Conservation (phyloP, 1,140 invertebrate species). For the Drosophila ohnishii region DNA sequence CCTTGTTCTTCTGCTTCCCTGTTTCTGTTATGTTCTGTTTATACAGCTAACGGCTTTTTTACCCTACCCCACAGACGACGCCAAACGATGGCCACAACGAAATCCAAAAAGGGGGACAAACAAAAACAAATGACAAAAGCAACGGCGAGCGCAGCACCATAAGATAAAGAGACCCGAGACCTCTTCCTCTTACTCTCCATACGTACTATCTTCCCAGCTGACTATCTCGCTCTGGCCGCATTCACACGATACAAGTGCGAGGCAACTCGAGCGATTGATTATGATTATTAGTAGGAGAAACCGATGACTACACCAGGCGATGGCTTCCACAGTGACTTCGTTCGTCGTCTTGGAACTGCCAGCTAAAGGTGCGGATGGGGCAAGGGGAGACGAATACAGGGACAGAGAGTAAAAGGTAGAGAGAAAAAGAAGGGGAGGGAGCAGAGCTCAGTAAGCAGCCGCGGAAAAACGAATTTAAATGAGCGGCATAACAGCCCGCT, state of each 20-base stretch:
- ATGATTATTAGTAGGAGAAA: slow-evolving; percentile 76
- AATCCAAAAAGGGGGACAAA: slow-evolving; percentile 53
- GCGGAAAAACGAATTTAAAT: slow-evolving; percentile 77
- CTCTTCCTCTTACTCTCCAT: slow-evolving; percentile 29
- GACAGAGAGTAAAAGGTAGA: slow-evolving; percentile 19
- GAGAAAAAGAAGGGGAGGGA: slow-evolving; percentile 31
- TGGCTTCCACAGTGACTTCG: slow-evolving; percentile 26
- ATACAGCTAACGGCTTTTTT: slow-evolving; percentile 67
- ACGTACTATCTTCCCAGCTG: slow-evolving; percentile 24
- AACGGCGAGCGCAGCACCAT: slow-evolving; percentile 16
- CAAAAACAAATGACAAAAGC: slow-evolving; percentile 74
- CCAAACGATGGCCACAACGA: slow-evolving; percentile 32
- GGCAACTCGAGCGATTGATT: slow-evolving; percentile 68
- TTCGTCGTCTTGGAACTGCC: slow-evolving; percentile 51
- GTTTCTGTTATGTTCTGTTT: slow-evolving; percentile 44
- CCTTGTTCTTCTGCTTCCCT: slow-evolving; percentile 9
- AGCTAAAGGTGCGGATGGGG: slow-evolving; percentile 13
- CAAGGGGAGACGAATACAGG: background rate
- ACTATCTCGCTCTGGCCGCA: slow-evolving; percentile 27
- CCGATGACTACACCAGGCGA: slow-evolving; percentile 14
- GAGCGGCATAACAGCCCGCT: slow-evolving; percentile 40
- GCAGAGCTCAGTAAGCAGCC: slow-evolving; percentile 31
- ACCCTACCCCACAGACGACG: slow-evolving; percentile 12
- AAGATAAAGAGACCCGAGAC: slow-evolving; percentile 66
- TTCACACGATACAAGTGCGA: slow-evolving; percentile 76